A percentile compares a stretch with the other conserved stretches of the same genome.
Evolutionary conservation across 2,113 vertebrate genomes (phyloP).

Genomic region (Dinomys branickii): DNA sequence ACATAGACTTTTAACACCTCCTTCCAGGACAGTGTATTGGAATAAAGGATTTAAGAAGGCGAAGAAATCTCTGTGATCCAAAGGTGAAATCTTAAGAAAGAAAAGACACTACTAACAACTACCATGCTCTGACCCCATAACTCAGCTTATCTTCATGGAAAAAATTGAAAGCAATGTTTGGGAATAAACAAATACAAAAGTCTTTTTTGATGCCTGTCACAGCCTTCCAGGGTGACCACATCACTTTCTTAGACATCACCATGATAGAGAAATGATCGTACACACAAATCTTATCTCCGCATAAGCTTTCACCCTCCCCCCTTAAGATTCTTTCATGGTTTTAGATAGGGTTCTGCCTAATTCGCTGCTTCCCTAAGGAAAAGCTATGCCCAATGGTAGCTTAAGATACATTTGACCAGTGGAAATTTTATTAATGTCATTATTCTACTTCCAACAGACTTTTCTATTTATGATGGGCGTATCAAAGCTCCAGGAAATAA

Average conservation of each 20-base stretch:
- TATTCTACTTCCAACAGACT: conserved; percentile 65
- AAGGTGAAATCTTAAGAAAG: background rate
- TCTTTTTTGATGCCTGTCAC: background rate
- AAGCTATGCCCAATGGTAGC: background rate
- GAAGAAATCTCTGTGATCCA: background rate
- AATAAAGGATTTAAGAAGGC: conserved; percentile 3
- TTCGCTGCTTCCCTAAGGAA: conserved; percentile 34
- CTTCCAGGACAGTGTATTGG: background rate
- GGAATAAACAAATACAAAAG: conserved; percentile 37
- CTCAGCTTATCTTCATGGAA: background rate
- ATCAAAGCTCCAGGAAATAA: conserved; percentile 75
- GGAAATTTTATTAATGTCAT: conserved; percentile 67
- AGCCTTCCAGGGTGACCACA: background rate
- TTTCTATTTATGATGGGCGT: conserved; percentile 65
- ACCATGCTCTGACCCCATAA: background rate
- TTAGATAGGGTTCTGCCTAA: background rate
- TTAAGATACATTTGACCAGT: conserved; percentile 41
- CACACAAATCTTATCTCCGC: background rate
- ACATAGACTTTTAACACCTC: background rate
- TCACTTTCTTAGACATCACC: background rate
- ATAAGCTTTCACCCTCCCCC: background rate
- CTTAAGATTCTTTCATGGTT: background rate
- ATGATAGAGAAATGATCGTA: background rate
- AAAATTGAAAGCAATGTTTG: background rate
- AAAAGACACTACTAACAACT: background rate